Base-by-base conservation (phyloP, 1,140 invertebrate species). In the Pseudomyrmex pallidus region DNA sequence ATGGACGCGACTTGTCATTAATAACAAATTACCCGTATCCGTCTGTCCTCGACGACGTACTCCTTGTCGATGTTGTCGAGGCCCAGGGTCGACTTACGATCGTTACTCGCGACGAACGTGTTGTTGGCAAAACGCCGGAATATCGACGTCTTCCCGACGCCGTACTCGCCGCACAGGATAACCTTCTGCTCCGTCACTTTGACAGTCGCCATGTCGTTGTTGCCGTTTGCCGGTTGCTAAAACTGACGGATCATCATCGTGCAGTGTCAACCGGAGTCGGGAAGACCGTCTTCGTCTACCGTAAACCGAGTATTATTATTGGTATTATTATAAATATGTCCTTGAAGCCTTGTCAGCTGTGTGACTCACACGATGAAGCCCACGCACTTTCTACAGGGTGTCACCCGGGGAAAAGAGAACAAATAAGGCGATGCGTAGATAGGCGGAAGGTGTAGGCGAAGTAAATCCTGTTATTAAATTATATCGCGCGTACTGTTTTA, bases 111-210 rank as follows among this genome's bases (percentile, higher is more conserved):
- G 50, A 98, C 94, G 94, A 98, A 99, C 17, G 97, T 97, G 93
- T 99, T 97, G 89, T 97, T 98, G 46, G 98, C 96, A 93, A 98
- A 99, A 85, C 98, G 95, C 76, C 98, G 95, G 93, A 99, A 99
- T 88, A 99, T 94, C 54, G 98, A 99, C 91, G 97, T 98, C 95
- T 99, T 99, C 44, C 98, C 98, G 8, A 99, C 98, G 64, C 98
- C 98, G 95, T 98, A 99, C 95, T 99, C 98, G 44, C 98, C 98
- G 93, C 98, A 98, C 56, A 99, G 95, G 91, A 99, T 99, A 17
- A 99, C 97, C 96, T 99, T 99, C 91, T 98, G 97, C 90, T 97
- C 97, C 10, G 98, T 98, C 86, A 97, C 96, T 95, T 96, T 97
- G 82, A 97, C 95, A 89, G 96, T 96, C 89, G 97, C 97, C 97